Percentiles rank a stretch among this genome's conserved stretches.
Conservation (phyloP, 2,113 vertebrate species). For the Tragulus kanchil region DNA sequence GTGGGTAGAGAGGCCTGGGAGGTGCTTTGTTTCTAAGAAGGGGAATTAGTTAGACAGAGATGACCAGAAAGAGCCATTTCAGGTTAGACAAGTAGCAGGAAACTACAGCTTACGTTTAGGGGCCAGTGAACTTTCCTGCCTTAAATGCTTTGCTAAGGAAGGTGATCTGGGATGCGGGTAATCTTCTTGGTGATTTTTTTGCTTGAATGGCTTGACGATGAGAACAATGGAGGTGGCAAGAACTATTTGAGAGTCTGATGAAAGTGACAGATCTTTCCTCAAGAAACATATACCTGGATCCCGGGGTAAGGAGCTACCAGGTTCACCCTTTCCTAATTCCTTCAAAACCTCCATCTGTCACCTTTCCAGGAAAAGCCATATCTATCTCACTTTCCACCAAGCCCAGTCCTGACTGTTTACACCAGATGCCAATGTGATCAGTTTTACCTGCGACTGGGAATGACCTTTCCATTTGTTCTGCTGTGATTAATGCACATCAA, state of each 20-base stretch:
- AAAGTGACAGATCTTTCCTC: background rate
- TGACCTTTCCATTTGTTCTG: background rate
- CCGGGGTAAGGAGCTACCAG: background rate
- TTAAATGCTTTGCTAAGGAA: background rate
- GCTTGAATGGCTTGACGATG: background rate
- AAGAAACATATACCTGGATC: background rate
- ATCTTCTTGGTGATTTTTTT: background rate
- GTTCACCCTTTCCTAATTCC: background rate
- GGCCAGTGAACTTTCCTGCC: background rate
- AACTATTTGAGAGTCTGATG: background rate
- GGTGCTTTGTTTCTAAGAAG: background rate
- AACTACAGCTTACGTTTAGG: background rate
- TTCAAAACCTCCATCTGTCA: background rate
- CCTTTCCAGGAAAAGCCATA: slow-evolving; percentile 5
- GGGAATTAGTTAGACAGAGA: background rate
- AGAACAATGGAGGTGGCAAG: background rate
- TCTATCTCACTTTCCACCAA: background rate
- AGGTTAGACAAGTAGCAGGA: background rate
- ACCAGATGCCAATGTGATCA: background rate
- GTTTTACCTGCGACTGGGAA: slow-evolving; percentile 37
- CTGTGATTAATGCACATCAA: background rate
- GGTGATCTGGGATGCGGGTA: background rate
- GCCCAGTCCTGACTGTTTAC: background rate
- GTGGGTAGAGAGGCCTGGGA: background rate
- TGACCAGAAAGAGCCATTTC: background rate